phyloP scores from a whole-genome alignment of 2,113 vertebrate genomes.

The Gavia stellata region DNA sequence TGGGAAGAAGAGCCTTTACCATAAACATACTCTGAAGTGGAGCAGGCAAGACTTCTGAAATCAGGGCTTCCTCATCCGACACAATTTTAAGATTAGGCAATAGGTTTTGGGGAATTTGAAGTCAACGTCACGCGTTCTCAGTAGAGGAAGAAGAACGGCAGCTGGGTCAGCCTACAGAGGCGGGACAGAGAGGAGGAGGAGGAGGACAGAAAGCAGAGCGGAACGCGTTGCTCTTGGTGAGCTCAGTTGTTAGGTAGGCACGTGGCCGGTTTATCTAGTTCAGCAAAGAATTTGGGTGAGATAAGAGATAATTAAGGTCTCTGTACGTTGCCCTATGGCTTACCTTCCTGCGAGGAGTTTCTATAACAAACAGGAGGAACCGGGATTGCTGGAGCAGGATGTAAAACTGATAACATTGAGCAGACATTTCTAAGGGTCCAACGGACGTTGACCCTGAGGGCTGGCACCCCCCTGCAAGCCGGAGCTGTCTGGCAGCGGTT shows the following conservation, averaged over 20 bases:
- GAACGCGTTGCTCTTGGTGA: neutral
- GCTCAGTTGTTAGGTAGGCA: neutral
- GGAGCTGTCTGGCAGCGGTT: neutral
- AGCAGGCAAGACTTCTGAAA: neutral
- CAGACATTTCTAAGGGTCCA: neutral
- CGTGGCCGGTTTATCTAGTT: neutral
- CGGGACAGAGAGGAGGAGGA: neutral
- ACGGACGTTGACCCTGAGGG: neutral
- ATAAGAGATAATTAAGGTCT: conserved; percentile 20
- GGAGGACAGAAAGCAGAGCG: neutral
- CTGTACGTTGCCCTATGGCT: neutral
- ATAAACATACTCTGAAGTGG: neutral
- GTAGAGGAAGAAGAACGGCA: neutral
- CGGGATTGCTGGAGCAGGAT: neutral
- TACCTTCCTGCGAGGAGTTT: neutral
- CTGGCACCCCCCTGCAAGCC: neutral
- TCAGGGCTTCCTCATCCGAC: neutral
- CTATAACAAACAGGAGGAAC: neutral
- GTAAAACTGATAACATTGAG: neutral
- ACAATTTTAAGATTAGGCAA: neutral
- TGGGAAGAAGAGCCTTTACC: neutral
- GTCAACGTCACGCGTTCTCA: neutral
- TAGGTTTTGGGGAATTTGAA: neutral
- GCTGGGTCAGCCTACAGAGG: neutral
- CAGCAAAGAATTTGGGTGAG: conserved; percentile 20